A percentile compares a stretch with the other conserved stretches of the same genome.
Evolutionary conservation across 2,797 vertebrate species (phyloP).

Genomic region (Allobates femoralis): DNA sequence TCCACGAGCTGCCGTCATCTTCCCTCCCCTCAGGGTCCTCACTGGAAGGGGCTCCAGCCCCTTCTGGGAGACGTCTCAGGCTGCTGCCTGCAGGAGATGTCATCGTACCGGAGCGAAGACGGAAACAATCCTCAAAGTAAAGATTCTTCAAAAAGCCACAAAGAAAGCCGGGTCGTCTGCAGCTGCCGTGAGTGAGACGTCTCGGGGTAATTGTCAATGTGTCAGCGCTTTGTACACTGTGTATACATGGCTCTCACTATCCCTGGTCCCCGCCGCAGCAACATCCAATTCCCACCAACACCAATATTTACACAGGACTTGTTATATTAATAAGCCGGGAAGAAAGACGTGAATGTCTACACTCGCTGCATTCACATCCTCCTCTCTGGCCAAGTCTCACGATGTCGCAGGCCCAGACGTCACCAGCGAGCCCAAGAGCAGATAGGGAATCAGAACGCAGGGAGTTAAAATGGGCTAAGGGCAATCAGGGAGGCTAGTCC

Average conservation of each 20-base stretch:
- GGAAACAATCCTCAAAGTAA: conserved; percentile 36
- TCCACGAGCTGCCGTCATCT: not conserved
- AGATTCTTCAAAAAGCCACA: conserved; percentile 9
- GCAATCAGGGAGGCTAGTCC: too few species aligned
- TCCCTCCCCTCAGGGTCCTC: not conserved
- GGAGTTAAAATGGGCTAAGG: too few species aligned
- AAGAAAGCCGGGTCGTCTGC: not conserved
- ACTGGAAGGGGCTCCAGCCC: not conserved
- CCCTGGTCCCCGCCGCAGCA: not conserved
- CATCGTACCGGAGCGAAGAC: not conserved
- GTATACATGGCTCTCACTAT: not conserved
- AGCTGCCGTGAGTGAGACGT: conserved; percentile 41
- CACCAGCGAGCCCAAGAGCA: too few species aligned
- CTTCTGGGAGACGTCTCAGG: not conserved
- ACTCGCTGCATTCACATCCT: not conserved
- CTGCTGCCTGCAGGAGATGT: conserved; percentile 17
- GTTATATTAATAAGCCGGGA: conserved; percentile 10
- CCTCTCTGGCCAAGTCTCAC: not conserved
- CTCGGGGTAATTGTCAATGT: conserved; percentile 26
- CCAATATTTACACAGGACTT: conserved; percentile 40
- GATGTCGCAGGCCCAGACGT: too few species aligned
- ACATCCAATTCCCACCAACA: not conserved
- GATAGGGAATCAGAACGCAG: too few species aligned
- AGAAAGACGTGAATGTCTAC: not conserved
- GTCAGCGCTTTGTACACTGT: conserved; percentile 40